Conservation (phyloP, 2,797 vertebrate genomes). For the Denticeps clupeoides region DNA sequence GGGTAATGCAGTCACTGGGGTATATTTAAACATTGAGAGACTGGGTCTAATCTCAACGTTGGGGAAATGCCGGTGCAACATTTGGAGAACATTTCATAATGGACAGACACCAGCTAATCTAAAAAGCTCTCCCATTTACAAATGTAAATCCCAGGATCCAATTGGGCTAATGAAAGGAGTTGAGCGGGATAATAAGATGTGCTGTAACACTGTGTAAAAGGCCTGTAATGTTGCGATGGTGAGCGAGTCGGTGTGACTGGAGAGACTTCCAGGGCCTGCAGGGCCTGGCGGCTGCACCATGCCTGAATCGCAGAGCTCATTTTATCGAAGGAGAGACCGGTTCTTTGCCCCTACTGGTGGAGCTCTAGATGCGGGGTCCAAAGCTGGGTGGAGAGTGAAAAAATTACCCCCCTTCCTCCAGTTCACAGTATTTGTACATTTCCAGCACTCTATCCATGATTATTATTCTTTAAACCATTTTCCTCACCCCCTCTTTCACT, state of each 20-base stretch:
- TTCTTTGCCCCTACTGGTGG: slow-evolving; percentile 41
- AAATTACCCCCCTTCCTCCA: too few species aligned
- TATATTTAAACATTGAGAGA: slow-evolving; percentile 33
- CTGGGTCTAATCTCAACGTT: slow-evolving; percentile 30
- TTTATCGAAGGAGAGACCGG: slow-evolving; percentile 50
- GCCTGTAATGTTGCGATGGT: slow-evolving; percentile 69
- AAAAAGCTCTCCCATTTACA: slow-evolving; percentile 71
- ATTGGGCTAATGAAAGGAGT: slow-evolving; percentile 74
- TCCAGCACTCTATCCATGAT: too few species aligned
- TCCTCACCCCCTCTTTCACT: too few species aligned
- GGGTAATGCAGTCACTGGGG: too few species aligned
- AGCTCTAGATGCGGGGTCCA: slow-evolving; percentile 34
- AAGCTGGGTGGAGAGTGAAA: too few species aligned
- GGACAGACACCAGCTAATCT: slow-evolving; percentile 66
- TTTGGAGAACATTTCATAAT: slow-evolving; percentile 57
- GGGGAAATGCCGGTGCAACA: slow-evolving; percentile 24
- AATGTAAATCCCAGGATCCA: slow-evolving; percentile 75
- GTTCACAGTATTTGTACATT: too few species aligned
- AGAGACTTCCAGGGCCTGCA: slow-evolving; percentile 56
- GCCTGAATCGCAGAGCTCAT: slow-evolving; percentile 50
- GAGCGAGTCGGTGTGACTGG: slow-evolving; percentile 58
- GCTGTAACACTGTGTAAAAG: slow-evolving; percentile 73
- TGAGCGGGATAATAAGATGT: slow-evolving; percentile 74
- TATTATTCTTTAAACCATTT: too few species aligned
- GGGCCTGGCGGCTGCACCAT: slow-evolving; percentile 45